phyloP scores from a whole-genome alignment of 2,113 vertebrate genomes.

The Eretmochelys imbricata region DNA sequence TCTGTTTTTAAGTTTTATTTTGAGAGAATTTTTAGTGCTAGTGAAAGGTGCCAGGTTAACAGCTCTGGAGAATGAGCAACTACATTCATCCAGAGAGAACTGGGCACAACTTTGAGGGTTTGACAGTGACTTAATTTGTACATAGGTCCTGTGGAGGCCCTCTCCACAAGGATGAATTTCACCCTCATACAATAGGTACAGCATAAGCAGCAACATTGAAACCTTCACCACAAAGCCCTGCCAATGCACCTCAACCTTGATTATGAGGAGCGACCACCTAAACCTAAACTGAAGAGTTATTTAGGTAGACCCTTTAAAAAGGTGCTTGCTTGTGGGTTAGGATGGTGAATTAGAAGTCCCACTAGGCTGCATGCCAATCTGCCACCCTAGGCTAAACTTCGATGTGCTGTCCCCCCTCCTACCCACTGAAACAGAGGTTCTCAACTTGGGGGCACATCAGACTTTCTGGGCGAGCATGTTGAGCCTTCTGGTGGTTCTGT shows the following conservation, averaged over 20 bases:
- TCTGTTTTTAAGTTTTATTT: background rate
- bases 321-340: background rate
- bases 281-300: background rate
- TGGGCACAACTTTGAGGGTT: accelerated
- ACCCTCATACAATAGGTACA: background rate
- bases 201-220: background rate
- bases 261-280: background rate
- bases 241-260: background rate
- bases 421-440: background rate
- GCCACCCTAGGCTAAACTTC: background rate
- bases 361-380: background rate
- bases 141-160: background rate
- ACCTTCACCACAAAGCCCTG: background rate
- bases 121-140: background rate
- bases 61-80: background rate
- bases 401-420: background rate
- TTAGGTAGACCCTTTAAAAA: background rate
- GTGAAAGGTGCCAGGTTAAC: accelerated
- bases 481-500: background rate
- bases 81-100: background rate
- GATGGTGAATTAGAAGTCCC: background rate
- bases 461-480: background rate
- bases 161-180: background rate
- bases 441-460: background rate
- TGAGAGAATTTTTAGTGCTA: accelerated